These are phyloP conservation scores for Clinocottus analis DNA, from an alignment of 2,113 vertebrate species.

Conservation along the genomic window DNA sequence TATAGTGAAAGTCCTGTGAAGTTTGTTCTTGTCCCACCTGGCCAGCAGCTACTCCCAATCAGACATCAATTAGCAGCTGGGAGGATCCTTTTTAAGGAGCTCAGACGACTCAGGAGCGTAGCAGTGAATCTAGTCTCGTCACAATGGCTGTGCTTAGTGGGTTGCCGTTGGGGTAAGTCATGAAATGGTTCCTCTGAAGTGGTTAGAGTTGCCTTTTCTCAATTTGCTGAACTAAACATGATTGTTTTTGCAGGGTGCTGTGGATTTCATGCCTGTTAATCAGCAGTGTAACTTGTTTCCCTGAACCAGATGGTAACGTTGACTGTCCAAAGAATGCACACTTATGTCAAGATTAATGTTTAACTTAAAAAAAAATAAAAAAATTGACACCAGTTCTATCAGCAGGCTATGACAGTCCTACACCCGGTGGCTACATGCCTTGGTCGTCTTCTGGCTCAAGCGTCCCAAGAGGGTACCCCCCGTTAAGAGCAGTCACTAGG, in stretches of 20 bases:
- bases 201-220: background rate
- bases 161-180: background rate
- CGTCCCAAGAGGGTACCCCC: background rate
- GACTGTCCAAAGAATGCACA: background rate
- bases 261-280: conserved; percentile 1
- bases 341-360: background rate
- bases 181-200: background rate
- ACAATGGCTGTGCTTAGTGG: background rate
- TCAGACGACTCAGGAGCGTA: background rate
- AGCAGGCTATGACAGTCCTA: no score
- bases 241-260: background rate
- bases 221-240: background rate
- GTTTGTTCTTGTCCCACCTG: background rate
- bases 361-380: background rate
- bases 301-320: background rate
- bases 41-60: conserved; percentile 1
- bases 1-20: background rate
- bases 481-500: no score
- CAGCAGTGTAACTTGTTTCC: background rate
- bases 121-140: background rate
- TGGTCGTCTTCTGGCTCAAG: no score
- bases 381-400: no score
- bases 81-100: conserved; percentile 9
- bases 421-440: no score
- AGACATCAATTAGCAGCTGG: background rate